These are phyloP conservation scores for Sebastes wilsoni DNA, from an alignment of 2,797 vertebrate species.

Conservation along the genomic window DNA sequence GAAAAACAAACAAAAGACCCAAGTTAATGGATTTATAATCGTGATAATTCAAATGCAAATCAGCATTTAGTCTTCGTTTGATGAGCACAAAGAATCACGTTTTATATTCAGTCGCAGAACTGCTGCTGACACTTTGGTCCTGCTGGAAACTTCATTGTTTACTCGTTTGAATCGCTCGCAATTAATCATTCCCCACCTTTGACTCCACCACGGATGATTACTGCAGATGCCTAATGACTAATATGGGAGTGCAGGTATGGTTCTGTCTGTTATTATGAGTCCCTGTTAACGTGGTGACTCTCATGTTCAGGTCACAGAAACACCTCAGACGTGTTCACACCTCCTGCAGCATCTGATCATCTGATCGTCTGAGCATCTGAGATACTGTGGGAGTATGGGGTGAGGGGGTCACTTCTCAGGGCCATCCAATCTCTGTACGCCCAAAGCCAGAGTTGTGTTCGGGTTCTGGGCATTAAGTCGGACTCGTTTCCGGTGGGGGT, in stretches of 20 bases:
- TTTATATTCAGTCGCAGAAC: not conserved
- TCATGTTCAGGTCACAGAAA: not conserved
- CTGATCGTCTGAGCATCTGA: too few relatives aligned
- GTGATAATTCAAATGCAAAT: conserved; percentile 30
- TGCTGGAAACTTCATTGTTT: conserved; percentile 7
- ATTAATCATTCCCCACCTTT: not conserved
- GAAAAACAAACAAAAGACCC: conserved; percentile 9
- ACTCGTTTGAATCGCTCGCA: not conserved
- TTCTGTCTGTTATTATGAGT: not conserved
- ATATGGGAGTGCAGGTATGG: not conserved
- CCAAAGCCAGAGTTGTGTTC: too few relatives aligned
- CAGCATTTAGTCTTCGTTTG: not conserved
- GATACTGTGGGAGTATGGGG: too few relatives aligned
- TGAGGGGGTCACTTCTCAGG: too few relatives aligned
- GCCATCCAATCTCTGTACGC: too few relatives aligned
- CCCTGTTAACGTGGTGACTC: not conserved
- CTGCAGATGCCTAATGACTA: not conserved
- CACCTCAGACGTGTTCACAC: not conserved
- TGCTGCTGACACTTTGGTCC: not conserved
- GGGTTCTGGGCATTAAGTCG: too few relatives aligned
- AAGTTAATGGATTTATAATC: conserved; percentile 11
- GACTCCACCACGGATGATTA: not conserved
- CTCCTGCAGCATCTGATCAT: not conserved
- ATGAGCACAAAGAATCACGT: not conserved
- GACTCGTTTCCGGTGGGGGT: too few relatives aligned